Conservation (phyloP, 2,797 vertebrate species). For the Mormyrus proboscirostris region DNA sequence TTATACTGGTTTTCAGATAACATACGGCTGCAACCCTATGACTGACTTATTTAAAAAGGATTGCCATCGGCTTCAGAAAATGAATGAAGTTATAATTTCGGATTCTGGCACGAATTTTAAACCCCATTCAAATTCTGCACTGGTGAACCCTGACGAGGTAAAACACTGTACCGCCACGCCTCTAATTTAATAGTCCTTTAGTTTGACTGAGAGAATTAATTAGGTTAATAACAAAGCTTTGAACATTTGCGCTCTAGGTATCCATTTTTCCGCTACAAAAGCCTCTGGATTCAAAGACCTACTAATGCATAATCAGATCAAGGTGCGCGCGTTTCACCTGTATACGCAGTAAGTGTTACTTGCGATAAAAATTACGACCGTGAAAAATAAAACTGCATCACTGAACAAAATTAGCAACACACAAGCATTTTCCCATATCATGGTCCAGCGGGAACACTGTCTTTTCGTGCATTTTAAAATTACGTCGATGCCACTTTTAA, state of each 20-base stretch:
- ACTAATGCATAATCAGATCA: not conserved
- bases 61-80: not conserved
- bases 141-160: not conserved
- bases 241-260: not conserved
- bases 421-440: not conserved
- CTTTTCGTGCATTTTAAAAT: not conserved
- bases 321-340: not conserved
- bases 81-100: slow-evolving; percentile 5
- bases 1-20: not conserved
- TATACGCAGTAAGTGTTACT: not conserved
- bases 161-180: not conserved
- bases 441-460: not conserved
- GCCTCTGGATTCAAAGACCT: not conserved
- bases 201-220: not conserved
- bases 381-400: not conserved
- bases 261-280: not conserved
- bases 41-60: not conserved
- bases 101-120: not conserved
- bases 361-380: not conserved
- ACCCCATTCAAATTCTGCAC: not conserved
- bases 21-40: not conserved
- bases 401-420: not conserved
- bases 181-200: not conserved
- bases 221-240: slow-evolving; percentile 4
- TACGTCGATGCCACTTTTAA: not conserved